phyloP scores from a whole-genome alignment of 2,797 vertebrate genomes.

The Coregonus sp. region DNA sequence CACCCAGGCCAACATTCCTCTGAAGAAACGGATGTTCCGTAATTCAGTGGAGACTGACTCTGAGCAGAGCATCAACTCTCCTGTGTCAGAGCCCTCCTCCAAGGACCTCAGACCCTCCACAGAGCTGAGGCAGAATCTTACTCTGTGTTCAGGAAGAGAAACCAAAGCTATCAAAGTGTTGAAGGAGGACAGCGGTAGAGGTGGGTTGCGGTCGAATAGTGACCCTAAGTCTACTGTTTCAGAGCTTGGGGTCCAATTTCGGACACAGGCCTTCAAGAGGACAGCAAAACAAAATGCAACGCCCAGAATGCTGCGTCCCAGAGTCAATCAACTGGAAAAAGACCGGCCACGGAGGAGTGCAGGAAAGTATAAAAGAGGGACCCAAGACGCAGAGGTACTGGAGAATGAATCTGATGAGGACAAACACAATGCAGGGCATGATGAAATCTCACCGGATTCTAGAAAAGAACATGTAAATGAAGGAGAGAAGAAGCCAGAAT shows the following conservation, averaged over 20 bases:
- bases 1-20: constrained; percentile 77
- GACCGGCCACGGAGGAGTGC: constrained; percentile 38
- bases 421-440: neutral
- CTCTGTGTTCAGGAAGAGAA: constrained; percentile 24
- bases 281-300: constrained; percentile 36
- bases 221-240: neutral
- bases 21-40: constrained; percentile 81
- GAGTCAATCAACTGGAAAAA: constrained; percentile 36
- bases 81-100: constrained; percentile 34
- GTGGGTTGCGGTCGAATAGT: constrained; percentile 6
- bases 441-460: neutral
- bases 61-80: constrained; percentile 55
- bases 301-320: constrained; percentile 53
- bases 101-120: constrained; percentile 38
- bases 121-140: constrained; percentile 19
- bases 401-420: constrained; percentile 11
- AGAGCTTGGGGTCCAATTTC: constrained; percentile 33
- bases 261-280: constrained; percentile 40
- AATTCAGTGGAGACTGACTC: constrained; percentile 69
- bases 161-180: constrained; percentile 27
- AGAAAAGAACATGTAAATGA: constrained; percentile 4
- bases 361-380: constrained; percentile 44
- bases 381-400: constrained; percentile 14
- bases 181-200: constrained; percentile 32
- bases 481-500: neutral